Conservation (phyloP, 1,140 invertebrate genomes). For the Eupeodes corollae region DNA sequence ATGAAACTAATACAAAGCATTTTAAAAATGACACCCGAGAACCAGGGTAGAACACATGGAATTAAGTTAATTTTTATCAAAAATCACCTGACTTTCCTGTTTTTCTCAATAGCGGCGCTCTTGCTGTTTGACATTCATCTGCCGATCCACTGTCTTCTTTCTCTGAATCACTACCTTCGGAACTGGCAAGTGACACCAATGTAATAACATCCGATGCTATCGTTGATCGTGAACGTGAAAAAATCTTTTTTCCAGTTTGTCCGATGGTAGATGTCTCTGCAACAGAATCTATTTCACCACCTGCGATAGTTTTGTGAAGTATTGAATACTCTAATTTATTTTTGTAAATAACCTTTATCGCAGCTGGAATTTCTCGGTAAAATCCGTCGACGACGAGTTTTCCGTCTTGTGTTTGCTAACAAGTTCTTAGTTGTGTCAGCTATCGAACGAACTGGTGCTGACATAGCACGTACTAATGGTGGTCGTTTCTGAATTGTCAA, state of each 20-base stretch:
- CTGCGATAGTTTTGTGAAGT: background rate
- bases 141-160: constrained; percentile 21
- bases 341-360: constrained; percentile 4
- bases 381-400: constrained; percentile 28
- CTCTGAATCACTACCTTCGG: constrained; percentile 36
- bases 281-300: background rate
- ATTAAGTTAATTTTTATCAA: background rate
- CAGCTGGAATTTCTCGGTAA: constrained; percentile 15
- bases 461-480: constrained; percentile 35
- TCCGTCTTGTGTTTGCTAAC: constrained; percentile 22
- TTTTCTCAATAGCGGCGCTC: constrained; percentile 28
- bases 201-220: constrained; percentile 32
- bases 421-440: constrained; percentile 26
- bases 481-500: constrained; percentile 28
- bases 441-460: constrained; percentile 29
- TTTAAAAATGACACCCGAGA: background rate
- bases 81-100: constrained; percentile 35
- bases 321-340: background rate
- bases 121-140: constrained; percentile 8
- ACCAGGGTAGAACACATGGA: background rate
- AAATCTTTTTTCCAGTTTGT: constrained; percentile 13
- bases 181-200: constrained; percentile 31
- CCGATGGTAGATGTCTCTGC: background rate
- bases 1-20: constrained; percentile 24
- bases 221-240: constrained; percentile 22